Evolutionary conservation across 2,113 vertebrate species (phyloP).

Genomic region (Scalopus aquaticus): DNA sequence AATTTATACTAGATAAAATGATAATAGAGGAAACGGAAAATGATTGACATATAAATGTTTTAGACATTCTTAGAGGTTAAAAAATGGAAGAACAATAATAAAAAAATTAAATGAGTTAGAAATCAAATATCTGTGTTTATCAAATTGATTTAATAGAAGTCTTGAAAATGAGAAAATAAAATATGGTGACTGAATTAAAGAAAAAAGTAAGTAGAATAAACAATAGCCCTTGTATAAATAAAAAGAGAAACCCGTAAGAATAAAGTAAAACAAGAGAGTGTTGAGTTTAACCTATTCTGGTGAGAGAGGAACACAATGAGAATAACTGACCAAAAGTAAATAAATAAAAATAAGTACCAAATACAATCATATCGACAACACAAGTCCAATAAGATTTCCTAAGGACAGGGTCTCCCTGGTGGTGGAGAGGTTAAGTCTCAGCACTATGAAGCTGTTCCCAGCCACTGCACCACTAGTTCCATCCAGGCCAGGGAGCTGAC

Average conservation of each 20-base stretch:
- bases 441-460: no score
- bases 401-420: no score
- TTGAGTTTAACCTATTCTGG: no score
- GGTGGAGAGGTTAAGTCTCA: no score
- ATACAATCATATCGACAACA: no score
- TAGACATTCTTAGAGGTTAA: neutral
- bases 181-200: neutral
- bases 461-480: no score
- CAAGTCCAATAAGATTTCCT: no score
- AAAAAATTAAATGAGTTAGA: neutral
- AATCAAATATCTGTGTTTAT: neutral
- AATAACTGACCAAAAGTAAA: no score
- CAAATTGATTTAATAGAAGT: neutral
- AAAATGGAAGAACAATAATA: neutral
- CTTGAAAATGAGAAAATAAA: neutral
- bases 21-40: neutral
- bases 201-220: neutral
- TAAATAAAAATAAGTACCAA: no score
- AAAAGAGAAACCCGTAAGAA: neutral
- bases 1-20: neutral
- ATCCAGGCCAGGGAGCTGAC: no score
- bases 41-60: neutral
- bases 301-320: no score
- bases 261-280: no score
- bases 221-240: neutral